Evolutionary conservation across 30 jellyfish, hydroid and myxozoan species (phyloP).

Genomic region (Clytia hemisphaerica): DNA sequence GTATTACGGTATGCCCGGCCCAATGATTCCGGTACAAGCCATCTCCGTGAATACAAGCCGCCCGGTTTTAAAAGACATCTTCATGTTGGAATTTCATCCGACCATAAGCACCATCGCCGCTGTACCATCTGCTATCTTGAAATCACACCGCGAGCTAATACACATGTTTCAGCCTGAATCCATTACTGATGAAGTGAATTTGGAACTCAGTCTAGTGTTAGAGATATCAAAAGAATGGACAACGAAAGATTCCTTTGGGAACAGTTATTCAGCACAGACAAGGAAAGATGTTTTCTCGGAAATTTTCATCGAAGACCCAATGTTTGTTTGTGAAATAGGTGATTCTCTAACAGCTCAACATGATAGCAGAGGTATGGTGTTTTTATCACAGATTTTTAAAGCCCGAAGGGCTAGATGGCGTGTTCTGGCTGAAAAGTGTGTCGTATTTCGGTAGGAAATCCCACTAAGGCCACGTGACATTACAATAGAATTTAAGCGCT

Average conservation of each 20-base stretch:
- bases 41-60: slow-evolving; percentile 55
- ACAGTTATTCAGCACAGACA: not conserved
- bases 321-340: slow-evolving; percentile 65
- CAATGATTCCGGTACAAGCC: slow-evolving; percentile 47
- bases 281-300: slow-evolving; percentile 45
- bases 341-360: slow-evolving; percentile 38
- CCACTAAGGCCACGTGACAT: too few relatives aligned
- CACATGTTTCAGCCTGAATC: slow-evolving; percentile 17
- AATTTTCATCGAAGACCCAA: slow-evolving; percentile 74
- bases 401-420: too few relatives aligned
- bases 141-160: not conserved
- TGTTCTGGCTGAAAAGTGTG: too few relatives aligned
- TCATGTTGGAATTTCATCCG: slow-evolving; percentile 72
- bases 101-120: slow-evolving; percentile 36
- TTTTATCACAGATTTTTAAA: too few relatives aligned
- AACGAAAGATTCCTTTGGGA: not conserved
- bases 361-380: slow-evolving; percentile 4
- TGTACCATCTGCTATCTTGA: not conserved
- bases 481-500: too few relatives aligned
- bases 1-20: slow-evolving; percentile 57
- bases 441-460: too few relatives aligned
- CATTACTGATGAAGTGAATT: not conserved
- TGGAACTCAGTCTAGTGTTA: not conserved
- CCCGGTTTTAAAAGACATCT: slow-evolving; percentile 47
- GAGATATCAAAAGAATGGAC: slow-evolving; percentile 11